These are phyloP conservation scores for Distichodus sexfasciatus DNA, from an alignment of 2,797 vertebrate species.

Conservation along the genomic window DNA sequence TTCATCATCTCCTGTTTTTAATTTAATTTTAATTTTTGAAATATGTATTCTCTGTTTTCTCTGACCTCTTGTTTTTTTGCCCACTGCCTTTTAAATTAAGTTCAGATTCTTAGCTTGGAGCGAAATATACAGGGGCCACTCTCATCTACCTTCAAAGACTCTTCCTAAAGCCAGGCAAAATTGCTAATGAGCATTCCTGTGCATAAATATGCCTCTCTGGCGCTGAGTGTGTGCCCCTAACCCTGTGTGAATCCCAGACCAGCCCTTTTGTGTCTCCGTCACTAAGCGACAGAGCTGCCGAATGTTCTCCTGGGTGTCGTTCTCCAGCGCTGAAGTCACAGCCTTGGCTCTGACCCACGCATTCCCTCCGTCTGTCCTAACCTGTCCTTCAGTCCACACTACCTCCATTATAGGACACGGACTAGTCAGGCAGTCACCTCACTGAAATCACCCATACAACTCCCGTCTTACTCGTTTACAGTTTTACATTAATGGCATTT, in stretches of 20 bases:
- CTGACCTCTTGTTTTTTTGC: background rate
- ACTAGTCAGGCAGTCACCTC: conserved; percentile 28
- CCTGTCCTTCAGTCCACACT: conserved; percentile 29
- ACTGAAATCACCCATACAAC: conserved; percentile 44
- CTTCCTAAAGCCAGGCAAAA: conserved; percentile 4
- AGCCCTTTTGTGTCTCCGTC: conserved; percentile 52
- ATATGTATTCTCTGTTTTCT: too few species aligned
- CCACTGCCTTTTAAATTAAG: background rate
- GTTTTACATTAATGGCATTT: too few species aligned
- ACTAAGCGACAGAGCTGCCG: conserved; percentile 64
- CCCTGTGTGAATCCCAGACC: conserved; percentile 37
- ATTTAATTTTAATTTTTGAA: too few species aligned
- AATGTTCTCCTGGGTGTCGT: conserved; percentile 61
- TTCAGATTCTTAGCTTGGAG: background rate
- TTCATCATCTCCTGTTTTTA: too few species aligned
- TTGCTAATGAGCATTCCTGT: conserved; percentile 36
- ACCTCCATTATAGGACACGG: conserved; percentile 31
- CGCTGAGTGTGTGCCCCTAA: conserved; percentile 22
- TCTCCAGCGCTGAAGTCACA: conserved; percentile 69
- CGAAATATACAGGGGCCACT: background rate
- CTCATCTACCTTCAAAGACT: background rate
- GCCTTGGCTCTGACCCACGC: conserved; percentile 56
- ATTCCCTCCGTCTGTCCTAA: conserved; percentile 46
- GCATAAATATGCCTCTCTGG: conserved; percentile 41
- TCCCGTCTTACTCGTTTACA: background rate